Conservation (phyloP, 2,797 vertebrate species). For the Thalassophryne amazonica region DNA sequence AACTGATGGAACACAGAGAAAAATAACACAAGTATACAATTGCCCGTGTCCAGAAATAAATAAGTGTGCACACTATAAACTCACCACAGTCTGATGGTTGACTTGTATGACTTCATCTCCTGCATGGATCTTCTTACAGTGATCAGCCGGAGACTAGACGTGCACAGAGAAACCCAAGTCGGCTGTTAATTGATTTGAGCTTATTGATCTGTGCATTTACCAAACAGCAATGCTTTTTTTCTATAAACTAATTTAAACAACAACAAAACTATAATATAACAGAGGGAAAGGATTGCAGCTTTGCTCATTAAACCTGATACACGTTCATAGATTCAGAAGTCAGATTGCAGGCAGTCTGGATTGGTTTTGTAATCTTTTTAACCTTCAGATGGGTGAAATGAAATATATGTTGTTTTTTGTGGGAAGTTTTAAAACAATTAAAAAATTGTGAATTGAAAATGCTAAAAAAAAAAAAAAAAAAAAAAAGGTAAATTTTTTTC, state of each 20-base stretch:
- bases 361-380: not conserved
- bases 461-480: no score
- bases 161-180: not conserved
- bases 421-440: not conserved
- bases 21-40: no score
- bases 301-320: conserved; percentile 1
- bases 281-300: not conserved
- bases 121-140: conserved; percentile 99
- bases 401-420: conserved; percentile 7
- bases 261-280: not conserved
- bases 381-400: not conserved
- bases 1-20: no score
- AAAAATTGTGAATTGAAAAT: no score
- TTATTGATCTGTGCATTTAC: conserved; percentile 43
- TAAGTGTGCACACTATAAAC: conserved; percentile 16
- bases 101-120: conserved; percentile 99
- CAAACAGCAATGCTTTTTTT: no score
- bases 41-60: not conserved
- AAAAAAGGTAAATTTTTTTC: no score
- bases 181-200: conserved; percentile 30
- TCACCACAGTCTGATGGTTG: conserved; percentile 98
- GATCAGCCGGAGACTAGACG: conserved; percentile 91
- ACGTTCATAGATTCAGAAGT: conserved; percentile 4
- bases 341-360: not conserved
- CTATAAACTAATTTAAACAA: conserved; percentile 28